Evolutionary conservation across 2,113 vertebrate species (phyloP).

Genomic region (Malurus cyaneus): DNA sequence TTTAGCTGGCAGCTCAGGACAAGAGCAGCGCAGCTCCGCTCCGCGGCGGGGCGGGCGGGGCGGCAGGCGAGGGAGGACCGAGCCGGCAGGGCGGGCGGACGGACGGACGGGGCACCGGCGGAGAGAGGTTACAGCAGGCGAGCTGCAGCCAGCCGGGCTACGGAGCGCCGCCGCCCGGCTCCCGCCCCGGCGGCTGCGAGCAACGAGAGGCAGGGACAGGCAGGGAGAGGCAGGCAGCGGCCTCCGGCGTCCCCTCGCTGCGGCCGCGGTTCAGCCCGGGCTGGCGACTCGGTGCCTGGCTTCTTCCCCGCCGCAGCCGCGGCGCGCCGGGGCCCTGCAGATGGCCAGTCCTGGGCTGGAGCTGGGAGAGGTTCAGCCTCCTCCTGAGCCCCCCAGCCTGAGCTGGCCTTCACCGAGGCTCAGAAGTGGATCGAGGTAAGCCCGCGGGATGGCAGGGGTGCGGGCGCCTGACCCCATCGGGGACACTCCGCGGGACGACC

Average conservation of each 20-base stretch:
- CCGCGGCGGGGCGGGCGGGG: conserved; percentile 53
- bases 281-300: conserved; percentile 1
- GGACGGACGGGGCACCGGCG: neutral
- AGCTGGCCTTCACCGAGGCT: conserved; percentile 86
- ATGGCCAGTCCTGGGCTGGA: conserved; percentile 85
- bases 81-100: neutral
- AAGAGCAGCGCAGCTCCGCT: neutral
- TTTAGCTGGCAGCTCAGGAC: conserved; percentile 74
- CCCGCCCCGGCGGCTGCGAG: neutral
- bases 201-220: neutral
- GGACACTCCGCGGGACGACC: neutral
- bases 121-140: conserved; percentile 32
- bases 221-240: neutral
- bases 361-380: conserved; percentile 73
- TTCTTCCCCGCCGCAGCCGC: conserved; percentile 42
- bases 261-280: neutral
- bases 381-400: conserved; percentile 72
- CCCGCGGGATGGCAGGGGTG: neutral
- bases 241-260: neutral
- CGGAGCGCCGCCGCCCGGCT: neutral
- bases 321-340: conserved; percentile 59
- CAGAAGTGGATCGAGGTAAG: conserved; percentile 95
- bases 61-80: neutral
- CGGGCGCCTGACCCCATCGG: neutral
- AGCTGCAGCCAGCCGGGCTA: conserved; percentile 19